Evolutionary conservation across 2,797 vertebrate genomes (phyloP), one percentile per base, ranked within the genome.

Genomic region (Trachops cirrhosus): DNA sequence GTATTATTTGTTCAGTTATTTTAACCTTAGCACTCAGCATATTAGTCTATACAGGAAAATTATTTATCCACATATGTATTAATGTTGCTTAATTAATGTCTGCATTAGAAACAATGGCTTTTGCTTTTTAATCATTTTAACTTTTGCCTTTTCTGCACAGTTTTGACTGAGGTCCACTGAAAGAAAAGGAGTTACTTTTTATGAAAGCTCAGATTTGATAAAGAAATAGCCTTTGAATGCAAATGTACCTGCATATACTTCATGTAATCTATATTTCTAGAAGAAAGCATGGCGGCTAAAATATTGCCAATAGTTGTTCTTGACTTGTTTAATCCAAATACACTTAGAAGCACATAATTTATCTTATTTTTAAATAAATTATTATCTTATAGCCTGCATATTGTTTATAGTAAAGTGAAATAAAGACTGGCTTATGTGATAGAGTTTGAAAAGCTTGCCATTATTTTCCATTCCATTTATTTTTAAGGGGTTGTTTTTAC

Each of bases 41-140:
- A 62, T 67, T 70, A 46, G 4, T 91, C 24, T 94, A 14, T 26
- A 54, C 32, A 74, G 21, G 15, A 4, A 77, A 82, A 85, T 82
- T 39, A 73, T 29, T 75, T 89, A 46, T 77, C 34, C 67, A 29
- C 3, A 9, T 52, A 34, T 52, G 2, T 83, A 29, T 52, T 62
- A 57, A 39, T 71, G 54, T 86, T 77, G 2, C 22, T 64, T 86
- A 67, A 44, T 74, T 57, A 74, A 83, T 39, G 8, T 34, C 41
- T 86, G 15, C 48, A 62, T 41, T 59, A 21, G 5, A 83, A 89
- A 73, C 21, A 85, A 15, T 37, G 22, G 8, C 9, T 46, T 68
- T 82, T 86, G 16, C 7, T 64, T 84, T 86, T 34, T 50, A 87
- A n/a, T 89, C n/a, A 83, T 89, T 91, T 91, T 91, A 79, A 68